Conservation (phyloP, 2,113 vertebrate genomes). For the Hydropotes inermis region DNA sequence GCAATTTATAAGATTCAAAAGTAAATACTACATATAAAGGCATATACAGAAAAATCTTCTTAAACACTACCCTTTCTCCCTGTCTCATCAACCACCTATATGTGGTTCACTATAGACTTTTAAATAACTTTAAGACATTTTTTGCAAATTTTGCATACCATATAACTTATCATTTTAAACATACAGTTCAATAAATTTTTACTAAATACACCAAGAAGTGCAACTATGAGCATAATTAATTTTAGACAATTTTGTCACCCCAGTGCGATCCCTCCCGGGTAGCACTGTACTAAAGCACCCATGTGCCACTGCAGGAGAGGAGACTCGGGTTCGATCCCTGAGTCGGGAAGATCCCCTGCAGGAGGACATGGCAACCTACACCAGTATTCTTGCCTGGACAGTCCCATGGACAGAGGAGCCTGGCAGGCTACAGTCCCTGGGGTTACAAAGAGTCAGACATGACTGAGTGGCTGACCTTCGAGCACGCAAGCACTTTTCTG, state of each 20-base stretch:
- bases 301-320: too few relatives aligned
- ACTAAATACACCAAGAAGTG: not conserved
- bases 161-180: not conserved
- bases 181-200: not conserved
- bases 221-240: not conserved
- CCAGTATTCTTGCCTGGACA: too few relatives aligned
- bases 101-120: not conserved
- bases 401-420: too few relatives aligned
- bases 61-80: not conserved
- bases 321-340: too few relatives aligned
- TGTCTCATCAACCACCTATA: not conserved
- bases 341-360: too few relatives aligned
- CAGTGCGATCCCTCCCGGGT: not conserved
- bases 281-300: too few relatives aligned
- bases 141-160: not conserved
- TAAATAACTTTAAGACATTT: not conserved
- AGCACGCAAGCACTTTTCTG: too few relatives aligned
- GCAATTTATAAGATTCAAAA: not conserved
- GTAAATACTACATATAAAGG: not conserved
- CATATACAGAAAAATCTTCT: not conserved
- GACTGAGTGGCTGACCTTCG: too few relatives aligned
- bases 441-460: too few relatives aligned
- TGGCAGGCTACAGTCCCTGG: too few relatives aligned
- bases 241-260: not conserved
- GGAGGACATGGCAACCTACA: too few relatives aligned